Evolutionary conservation across 2,888 invertebrate species (phyloP), one percentile per base, ranked within the genome.

Genomic region (Cephus nigrinus): DNA sequence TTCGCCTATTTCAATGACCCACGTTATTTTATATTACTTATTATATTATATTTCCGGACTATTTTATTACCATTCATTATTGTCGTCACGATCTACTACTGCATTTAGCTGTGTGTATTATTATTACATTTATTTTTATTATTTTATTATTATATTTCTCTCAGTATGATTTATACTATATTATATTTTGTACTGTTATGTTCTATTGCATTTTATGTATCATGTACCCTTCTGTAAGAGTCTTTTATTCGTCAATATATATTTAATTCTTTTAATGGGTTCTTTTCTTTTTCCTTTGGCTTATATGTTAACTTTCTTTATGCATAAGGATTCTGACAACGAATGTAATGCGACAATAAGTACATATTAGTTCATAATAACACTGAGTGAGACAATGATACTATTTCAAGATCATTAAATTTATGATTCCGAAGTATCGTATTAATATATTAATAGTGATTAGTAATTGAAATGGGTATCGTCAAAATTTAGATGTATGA

Each of bases 181-280:
- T 82, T 82, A 85, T 84, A 83, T 83, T 82, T 85, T 88, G 87
- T 88, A 88, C 83, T 85, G 71, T 71, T 32, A 88, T 80, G 85
- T 79, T 73, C 77, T 76, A 76, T 76, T 69, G 69, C 78, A 79
- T 75, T 77, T 55, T 55, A 55, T 72, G 77, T 73, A 76, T 76
- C 75, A 77, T 80, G 81, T 80, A 69, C 72, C 75, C 76, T 75
- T 69, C 77, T 82, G 82, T 82, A 79, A 80, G 76, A 81, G 78
- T 76, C 78, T 77, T 78, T 71, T 82, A 80, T 80, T 81, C 81
- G 81, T 81, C 83, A 83, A 82, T 76, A 83, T 77, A 79, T 81
- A 83, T 82, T 82, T 82, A 83, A 81, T 82, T 83, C 79, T 83
- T 82, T 81, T 81, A 81, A 68, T 74, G 15, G 31, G 55, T 55